Evolutionary conservation across 2,113 vertebrate genomes (phyloP).

Genomic region (Calcarius ornatus): DNA sequence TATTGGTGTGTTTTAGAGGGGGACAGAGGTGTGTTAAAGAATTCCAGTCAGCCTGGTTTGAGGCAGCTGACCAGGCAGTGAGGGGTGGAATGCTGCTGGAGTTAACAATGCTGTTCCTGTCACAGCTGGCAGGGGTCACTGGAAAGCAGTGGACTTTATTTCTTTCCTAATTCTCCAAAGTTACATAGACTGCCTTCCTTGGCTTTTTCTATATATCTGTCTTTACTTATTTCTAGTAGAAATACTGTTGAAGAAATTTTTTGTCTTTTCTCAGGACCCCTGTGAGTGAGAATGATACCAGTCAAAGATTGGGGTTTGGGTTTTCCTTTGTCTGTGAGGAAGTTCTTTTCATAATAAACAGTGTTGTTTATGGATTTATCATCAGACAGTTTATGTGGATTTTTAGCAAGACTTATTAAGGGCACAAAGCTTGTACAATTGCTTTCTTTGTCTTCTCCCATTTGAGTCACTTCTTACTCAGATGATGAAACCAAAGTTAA

Average conservation of each 20-base stretch:
- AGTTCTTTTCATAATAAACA: not conserved
- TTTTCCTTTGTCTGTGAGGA: not conserved
- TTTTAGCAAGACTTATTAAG: not conserved
- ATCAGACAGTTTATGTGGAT: not conserved
- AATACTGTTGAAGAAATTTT: not conserved
- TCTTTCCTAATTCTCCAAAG: not conserved
- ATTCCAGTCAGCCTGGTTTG: not conserved
- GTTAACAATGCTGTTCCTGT: slow-evolving; percentile 13
- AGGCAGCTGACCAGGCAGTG: not conserved
- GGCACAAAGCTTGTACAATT: not conserved
- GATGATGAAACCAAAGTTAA: not conserved
- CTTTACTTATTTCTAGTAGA: not conserved
- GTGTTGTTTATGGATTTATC: not conserved
- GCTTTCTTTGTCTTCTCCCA: not conserved
- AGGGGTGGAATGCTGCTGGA: not conserved
- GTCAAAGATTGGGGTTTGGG: not conserved
- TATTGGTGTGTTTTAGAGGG: not conserved
- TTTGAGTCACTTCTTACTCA: not conserved
- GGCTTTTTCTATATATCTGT: not conserved
- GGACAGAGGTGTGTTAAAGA: not conserved
- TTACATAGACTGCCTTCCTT: not conserved
- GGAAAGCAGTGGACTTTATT: slow-evolving; percentile 11
- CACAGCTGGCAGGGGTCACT: slow-evolving; percentile 54
- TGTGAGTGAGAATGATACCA: not conserved
- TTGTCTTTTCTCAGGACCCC: not conserved